A percentile compares a stretch with the other conserved stretches of the same genome.
These are phyloP conservation scores for Nymphicus hollandicus DNA, from an alignment of 2,113 vertebrate genomes.

Conservation along the genomic window DNA sequence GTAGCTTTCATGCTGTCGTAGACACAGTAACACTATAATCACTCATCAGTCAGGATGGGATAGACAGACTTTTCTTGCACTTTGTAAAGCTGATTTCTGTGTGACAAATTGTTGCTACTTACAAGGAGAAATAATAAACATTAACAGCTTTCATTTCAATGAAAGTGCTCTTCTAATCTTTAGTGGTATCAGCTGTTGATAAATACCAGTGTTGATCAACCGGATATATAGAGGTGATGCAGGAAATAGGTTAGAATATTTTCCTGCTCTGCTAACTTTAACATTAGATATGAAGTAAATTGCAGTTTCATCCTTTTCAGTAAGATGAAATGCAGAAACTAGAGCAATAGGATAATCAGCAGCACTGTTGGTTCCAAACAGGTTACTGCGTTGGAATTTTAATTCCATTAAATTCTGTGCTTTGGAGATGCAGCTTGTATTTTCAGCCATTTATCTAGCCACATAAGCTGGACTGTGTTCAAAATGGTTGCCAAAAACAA, in stretches of 20 bases:
- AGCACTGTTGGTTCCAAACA: background rate
- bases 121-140: background rate
- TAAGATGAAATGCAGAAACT: background rate
- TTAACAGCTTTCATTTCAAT: background rate
- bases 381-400: slow-evolving; percentile 31
- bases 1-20: background rate
- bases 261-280: background rate
- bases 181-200: background rate
- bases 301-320: background rate
- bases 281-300: background rate
- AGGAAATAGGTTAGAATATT: background rate
- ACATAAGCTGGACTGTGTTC: slow-evolving; percentile 31
- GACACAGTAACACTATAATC: background rate
- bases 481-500: slow-evolving; percentile 58
- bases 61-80: background rate
- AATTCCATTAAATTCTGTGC: background rate
- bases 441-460: slow-evolving; percentile 50
- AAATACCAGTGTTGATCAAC: background rate
- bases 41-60: background rate
- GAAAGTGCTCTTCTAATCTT: background rate
- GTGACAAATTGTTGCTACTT: background rate
- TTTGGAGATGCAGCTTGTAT: slow-evolving; percentile 15
- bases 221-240: background rate
- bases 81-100: background rate
- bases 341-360: background rate